Conservation (phyloP, 2,113 vertebrate genomes). For the Triplophysa rosa region DNA sequence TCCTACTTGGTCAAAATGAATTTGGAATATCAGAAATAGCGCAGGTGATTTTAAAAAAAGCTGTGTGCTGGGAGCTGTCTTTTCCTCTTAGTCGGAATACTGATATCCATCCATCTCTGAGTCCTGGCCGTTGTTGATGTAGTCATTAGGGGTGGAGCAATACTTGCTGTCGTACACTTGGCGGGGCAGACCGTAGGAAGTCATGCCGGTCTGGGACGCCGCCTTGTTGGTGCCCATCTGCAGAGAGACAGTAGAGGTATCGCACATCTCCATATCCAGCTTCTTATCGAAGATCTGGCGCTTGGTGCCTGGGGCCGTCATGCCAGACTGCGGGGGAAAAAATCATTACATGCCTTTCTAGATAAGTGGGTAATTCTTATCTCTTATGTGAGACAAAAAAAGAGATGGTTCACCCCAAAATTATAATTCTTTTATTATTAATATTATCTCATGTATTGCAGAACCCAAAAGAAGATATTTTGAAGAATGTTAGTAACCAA, state of each 20-base stretch:
- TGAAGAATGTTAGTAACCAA: too few species aligned
- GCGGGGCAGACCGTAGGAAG: conserved; percentile 88
- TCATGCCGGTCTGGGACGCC: conserved; percentile 92
- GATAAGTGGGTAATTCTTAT: neutral
- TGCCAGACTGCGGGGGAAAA: conserved; percentile 77
- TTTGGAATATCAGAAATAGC: conserved; percentile 41
- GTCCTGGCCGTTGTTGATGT: conserved; percentile 69
- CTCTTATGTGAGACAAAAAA: too few species aligned
- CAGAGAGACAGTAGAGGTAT: conserved; percentile 85
- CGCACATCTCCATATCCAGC: conserved; percentile 88
- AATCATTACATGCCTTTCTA: neutral
- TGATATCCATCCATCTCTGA: conserved; percentile 80
- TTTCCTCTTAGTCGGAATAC: conserved; percentile 78
- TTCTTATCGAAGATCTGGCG: conserved; percentile 92
- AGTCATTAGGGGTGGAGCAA: conserved; percentile 72
- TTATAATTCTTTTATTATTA: too few species aligned
- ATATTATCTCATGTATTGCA: too few species aligned
- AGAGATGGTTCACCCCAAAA: too few species aligned
- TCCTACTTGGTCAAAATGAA: conserved; percentile 38
- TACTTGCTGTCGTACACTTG: conserved; percentile 95
- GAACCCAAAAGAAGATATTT: too few species aligned
- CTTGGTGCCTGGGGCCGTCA: conserved; percentile 93
- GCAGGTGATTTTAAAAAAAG: conserved; percentile 38
- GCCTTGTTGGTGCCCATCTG: conserved; percentile 97
- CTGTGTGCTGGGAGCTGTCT: conserved; percentile 34